These are phyloP conservation scores for Pseudochromis fuscus DNA, from an alignment of 2,797 vertebrate genomes.

Conservation along the genomic window DNA sequence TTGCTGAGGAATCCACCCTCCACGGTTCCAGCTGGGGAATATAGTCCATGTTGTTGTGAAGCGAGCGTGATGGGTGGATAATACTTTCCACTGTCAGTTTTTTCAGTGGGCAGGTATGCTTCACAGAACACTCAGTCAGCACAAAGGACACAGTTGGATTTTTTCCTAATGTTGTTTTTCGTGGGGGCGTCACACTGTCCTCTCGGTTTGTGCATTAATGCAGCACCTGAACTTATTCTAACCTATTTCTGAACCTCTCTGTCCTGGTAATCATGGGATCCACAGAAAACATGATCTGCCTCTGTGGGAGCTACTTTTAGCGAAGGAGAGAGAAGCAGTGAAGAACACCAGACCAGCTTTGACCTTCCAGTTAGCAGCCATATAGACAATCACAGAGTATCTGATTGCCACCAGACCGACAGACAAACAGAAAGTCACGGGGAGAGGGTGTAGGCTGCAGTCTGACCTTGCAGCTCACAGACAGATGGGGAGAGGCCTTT, in stretches of 20 bases:
- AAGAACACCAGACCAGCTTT: conserved; percentile 29
- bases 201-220: neutral
- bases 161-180: neutral
- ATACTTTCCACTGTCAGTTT: conserved; percentile 63
- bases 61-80: conserved; percentile 48
- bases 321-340: conserved; percentile 13
- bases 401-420: conserved; percentile 73
- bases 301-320: conserved; percentile 21
- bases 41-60: conserved; percentile 73
- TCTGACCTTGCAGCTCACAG: conserved; percentile 76
- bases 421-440: conserved; percentile 48
- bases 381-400: conserved; percentile 20
- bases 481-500: conserved; percentile 71
- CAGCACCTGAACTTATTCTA: neutral
- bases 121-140: conserved; percentile 21
- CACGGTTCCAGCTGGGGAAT: conserved; percentile 55
- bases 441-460: conserved; percentile 63
- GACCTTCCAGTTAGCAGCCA: conserved; percentile 39
- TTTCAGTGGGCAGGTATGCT: conserved; percentile 26
- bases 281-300: neutral
- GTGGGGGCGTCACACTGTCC: neutral
- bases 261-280: neutral
- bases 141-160: neutral
- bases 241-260: neutral
- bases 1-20: conserved; percentile 69